Base-by-base conservation (phyloP, 2,113 vertebrate species). In the Cairina moschata region DNA sequence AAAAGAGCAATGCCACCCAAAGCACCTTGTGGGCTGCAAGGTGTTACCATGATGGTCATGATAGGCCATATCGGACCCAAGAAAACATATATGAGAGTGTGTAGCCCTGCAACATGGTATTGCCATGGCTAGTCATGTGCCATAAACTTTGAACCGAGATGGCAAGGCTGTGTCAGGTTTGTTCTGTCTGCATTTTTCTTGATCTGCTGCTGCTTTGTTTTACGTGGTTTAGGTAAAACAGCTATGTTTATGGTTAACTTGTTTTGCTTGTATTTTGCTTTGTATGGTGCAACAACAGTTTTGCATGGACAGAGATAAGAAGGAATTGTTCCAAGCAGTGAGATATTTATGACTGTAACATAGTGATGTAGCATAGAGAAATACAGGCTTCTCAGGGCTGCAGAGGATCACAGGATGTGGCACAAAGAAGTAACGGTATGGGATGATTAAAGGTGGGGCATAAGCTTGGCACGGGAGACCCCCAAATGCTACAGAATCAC, bases 211-310 rank as follows among this genome's bases (percentile, higher is more conserved):
- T 88, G 10, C 34, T 56, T 83, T 56, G 4, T 34, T 73, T 80
- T 34, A 1, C 1, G 0, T 22, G 25, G 4, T 46, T 59, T 22
- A 67, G 11, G 31, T 63, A n/a, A 9, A 55, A 65, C 8, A 65
- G 6, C 8, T 72, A 2, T 42, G 29, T 55, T 28, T 18, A 0
- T 15, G 25, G 17, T 3, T 87, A 2, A 4, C 40, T 26, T 66
- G 29, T 20, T 46, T 44, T 73, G 36, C 18, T 28, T 28, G 13
- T 13, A 11, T 63, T 75, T 78, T 8, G 15, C 28, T 81, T 23
- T n/a, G 8, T 8, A 2, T 46, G 28, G 12, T 36, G 50, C 1
- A 12, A 13, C 1, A 12, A 13, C 6, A 56, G 16, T 32, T 95
- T 52, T 74, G 3, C 21, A 44, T 1, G 31, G 34, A 25, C 15